Percentiles rank a stretch among this genome's conserved stretches.
These are phyloP conservation scores for Halyomorpha halys DNA, from an alignment of 1,140 invertebrate species.

Conservation along the genomic window DNA sequence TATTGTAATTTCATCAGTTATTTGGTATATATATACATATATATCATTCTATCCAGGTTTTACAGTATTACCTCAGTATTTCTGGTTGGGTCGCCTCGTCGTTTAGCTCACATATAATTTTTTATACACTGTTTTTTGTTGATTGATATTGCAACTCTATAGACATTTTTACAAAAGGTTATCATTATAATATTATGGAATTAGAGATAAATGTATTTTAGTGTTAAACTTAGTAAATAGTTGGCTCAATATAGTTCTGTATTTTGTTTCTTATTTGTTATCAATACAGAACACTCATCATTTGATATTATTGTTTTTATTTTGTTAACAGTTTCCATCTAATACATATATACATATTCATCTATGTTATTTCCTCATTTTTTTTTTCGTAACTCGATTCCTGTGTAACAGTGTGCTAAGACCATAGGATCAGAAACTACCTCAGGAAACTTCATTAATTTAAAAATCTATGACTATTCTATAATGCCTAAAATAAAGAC, in stretches of 20 bases:
- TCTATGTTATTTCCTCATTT: background rate
- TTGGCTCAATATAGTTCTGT: conserved; percentile 25
- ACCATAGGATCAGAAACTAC: conserved; percentile 11
- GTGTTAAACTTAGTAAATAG: conserved; percentile 24
- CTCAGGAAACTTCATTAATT: conserved; percentile 9
- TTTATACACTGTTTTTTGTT: conserved; percentile 21
- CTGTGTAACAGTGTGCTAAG: conserved; percentile 1
- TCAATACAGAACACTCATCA: background rate
- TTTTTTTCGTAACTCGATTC: background rate
- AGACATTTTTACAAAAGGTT: conserved; percentile 18
- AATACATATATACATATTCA: conserved; percentile 11
- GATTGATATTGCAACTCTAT: conserved; percentile 15
- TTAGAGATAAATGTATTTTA: conserved; percentile 24
- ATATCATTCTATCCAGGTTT: conserved; percentile 18
- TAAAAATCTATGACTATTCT: background rate
- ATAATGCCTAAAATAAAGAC: conserved; percentile 21
- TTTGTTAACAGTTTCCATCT: background rate
- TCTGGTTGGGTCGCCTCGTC: conserved; percentile 15
- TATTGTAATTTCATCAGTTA: background rate
- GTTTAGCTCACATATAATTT: conserved; percentile 22
- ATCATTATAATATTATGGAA: conserved; percentile 21
- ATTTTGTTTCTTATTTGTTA: conserved; percentile 21
- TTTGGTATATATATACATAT: background rate
- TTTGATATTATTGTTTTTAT: conserved; percentile 5
- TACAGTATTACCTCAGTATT: conserved; percentile 22